Conservation (phyloP, 37 sponge, comb jelly and placozoan genomes). For the Hormiphora californensis region DNA sequence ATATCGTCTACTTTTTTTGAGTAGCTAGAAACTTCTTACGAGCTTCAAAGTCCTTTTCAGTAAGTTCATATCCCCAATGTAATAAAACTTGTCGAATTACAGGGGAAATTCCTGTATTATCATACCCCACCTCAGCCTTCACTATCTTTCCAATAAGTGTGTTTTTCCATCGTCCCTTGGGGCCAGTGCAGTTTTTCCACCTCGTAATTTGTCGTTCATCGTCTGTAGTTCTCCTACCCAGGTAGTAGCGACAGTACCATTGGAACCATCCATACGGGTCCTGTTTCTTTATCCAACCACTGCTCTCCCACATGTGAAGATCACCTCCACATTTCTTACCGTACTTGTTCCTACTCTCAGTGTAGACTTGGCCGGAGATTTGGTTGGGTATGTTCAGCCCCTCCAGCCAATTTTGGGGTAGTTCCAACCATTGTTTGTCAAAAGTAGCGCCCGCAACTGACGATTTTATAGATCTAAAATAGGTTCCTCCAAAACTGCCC, state of each 20-base stretch:
- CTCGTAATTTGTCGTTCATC: conserved; percentile 33
- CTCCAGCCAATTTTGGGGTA: conserved; percentile 41
- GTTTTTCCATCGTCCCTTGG: conserved; percentile 47
- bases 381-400: conserved; percentile 8
- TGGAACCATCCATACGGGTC: conserved; percentile 51
- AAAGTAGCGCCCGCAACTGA: conserved; percentile 8
- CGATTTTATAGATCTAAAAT: conserved; percentile 45
- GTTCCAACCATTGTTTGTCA: conserved; percentile 39
- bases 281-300: conserved; percentile 36
- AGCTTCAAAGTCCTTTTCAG: conserved; percentile 26
- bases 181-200: conserved; percentile 44
- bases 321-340: conserved; percentile 47
- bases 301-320: conserved; percentile 37
- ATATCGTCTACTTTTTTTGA: neutral
- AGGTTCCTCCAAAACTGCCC: conserved; percentile 44
- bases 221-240: neutral
- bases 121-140: neutral
- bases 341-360: conserved; percentile 17
- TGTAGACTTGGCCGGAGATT: neutral
- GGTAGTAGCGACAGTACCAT: conserved; percentile 38
- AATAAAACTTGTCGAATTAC: conserved; percentile 16
- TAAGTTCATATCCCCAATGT: conserved; percentile 17
- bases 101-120: conserved; percentile 4
- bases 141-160: conserved; percentile 36
- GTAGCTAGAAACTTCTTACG: conserved; percentile 8